These are phyloP conservation scores for Ctenodactylus gundi DNA, from an alignment of 2,113 vertebrate genomes.

Conservation along the genomic window DNA sequence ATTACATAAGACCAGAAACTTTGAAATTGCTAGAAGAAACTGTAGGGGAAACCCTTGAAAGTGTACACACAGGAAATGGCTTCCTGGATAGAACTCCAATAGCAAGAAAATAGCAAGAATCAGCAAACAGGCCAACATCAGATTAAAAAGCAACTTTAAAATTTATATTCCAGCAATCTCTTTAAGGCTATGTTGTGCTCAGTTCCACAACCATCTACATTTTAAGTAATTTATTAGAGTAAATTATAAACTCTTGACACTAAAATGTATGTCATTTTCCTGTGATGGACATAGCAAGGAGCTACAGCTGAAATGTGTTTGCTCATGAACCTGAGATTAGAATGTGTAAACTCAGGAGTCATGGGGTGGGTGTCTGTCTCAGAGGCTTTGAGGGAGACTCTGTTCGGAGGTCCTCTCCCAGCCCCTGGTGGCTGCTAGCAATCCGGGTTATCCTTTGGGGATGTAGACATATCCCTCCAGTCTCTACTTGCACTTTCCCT, in stretches of 20 bases:
- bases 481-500: not conserved
- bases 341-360: not conserved
- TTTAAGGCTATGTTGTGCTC: not conserved
- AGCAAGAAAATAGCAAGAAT: not conserved
- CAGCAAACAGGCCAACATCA: not conserved
- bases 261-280: not conserved
- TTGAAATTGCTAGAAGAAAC: not conserved
- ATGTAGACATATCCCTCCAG: too few relatives aligned
- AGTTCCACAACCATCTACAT: not conserved
- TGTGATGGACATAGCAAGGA: not conserved
- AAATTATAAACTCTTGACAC: not conserved
- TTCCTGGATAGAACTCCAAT: not conserved
- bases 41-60: not conserved
- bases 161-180: not conserved
- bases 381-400: not conserved
- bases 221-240: not conserved
- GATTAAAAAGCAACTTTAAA: not conserved
- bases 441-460: too few relatives aligned
- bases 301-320: not conserved
- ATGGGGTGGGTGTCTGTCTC: not conserved
- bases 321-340: not conserved
- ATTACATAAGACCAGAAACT: not conserved
- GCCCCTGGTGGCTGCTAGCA: not conserved
- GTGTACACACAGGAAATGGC: not conserved
- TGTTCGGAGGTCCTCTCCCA: rapidly evolving